These are phyloP conservation scores for Brachyhypopomus occidentalis DNA, from an alignment of 2,113 vertebrate genomes.

Conservation along the genomic window DNA sequence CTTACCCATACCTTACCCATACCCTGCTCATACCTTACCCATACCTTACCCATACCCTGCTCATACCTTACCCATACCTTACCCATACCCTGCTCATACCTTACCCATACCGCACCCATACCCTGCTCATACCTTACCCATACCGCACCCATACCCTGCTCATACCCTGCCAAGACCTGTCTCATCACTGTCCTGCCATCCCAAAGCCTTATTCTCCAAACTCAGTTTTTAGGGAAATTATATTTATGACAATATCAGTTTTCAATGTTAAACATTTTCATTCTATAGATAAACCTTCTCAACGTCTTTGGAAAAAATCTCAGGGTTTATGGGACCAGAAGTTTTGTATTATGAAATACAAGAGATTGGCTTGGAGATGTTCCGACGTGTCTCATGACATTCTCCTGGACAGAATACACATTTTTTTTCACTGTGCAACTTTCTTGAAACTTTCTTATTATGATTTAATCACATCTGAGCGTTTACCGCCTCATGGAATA, in stretches of 20 bases:
- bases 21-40: too few species aligned
- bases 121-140: too few species aligned
- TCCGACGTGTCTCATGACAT: neutral
- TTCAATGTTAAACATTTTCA: neutral
- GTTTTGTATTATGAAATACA: conserved; percentile 33
- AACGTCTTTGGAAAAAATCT: neutral
- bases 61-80: too few species aligned
- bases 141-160: too few species aligned
- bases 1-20: too few species aligned
- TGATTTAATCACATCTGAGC: conserved; percentile 68
- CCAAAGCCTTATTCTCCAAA: neutral
- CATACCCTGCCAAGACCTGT: too few species aligned
- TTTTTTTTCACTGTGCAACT: conserved; percentile 56
- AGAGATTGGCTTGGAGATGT: neutral
- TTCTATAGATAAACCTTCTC: neutral
- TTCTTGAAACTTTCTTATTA: conserved; percentile 66
- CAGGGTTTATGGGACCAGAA: neutral
- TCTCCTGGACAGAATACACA: conserved; percentile 41
- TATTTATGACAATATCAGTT: neutral
- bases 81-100: too few species aligned
- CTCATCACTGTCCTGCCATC: too few species aligned
- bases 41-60: too few species aligned
- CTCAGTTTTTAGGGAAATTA: neutral
- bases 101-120: too few species aligned
- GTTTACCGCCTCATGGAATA: conserved; percentile 72